Percentiles rank a stretch among this genome's conserved stretches.
Conservation (phyloP, 64 coral and sea anemone species). For the Montipora sp. region DNA sequence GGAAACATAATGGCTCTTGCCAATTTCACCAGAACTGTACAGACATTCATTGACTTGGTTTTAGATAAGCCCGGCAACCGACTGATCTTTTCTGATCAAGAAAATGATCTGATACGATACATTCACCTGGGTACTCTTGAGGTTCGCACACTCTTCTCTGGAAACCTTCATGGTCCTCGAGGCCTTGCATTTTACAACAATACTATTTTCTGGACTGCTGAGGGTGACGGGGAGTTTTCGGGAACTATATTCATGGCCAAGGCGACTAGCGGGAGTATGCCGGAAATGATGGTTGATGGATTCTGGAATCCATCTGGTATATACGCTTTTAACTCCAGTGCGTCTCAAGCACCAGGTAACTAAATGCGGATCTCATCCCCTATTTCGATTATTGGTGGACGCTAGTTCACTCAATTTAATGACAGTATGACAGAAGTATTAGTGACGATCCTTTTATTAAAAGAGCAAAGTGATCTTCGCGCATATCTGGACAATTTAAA, state of each 20-base stretch:
- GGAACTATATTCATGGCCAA: conserved; percentile 3
- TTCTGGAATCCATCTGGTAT: neutral
- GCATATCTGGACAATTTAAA: too few species aligned
- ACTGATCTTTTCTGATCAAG: conserved; percentile 22
- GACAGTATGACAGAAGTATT: too few species aligned
- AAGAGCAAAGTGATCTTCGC: too few species aligned
- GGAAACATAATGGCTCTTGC: neutral
- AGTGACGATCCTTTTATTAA: too few species aligned
- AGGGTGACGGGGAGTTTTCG: neutral
- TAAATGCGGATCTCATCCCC: too few species aligned
- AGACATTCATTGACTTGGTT: neutral
- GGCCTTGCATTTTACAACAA: neutral
- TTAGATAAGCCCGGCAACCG: neutral
- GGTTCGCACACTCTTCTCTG: neutral
- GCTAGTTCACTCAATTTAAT: too few species aligned
- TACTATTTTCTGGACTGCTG: neutral
- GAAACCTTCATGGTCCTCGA: neutral
- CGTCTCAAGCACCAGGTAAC: neutral
- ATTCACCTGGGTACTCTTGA: neutral
- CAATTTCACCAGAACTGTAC: neutral
- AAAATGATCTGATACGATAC: neutral
- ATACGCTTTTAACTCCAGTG: neutral
- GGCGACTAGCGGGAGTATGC: neutral
- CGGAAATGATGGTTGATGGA: neutral
- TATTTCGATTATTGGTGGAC: too few species aligned